Base-by-base conservation (phyloP, 2,797 vertebrate genomes). In the Mallotus villosus region DNA sequence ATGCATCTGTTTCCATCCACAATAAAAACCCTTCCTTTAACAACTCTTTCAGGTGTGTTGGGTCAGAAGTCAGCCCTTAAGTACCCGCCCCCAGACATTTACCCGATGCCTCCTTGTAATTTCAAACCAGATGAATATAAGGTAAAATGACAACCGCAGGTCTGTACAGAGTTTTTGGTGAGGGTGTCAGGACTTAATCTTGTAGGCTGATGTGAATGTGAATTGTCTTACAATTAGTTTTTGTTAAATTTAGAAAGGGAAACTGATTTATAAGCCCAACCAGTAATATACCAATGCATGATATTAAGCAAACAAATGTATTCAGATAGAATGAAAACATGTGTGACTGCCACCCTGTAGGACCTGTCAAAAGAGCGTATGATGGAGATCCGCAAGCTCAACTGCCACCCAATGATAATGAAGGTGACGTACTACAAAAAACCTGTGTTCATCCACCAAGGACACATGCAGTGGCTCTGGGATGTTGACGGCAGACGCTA, bases 381-480 rank as follows among this genome's bases (percentile, higher is more conserved):
- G 82, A 79, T 91, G 85, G 88, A 93, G 72, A 94, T 97, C 65
- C 93, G 95, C 25, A 88, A 84, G 34, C 71, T 86, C 19, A 88
- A 92, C 57, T 72, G 95, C 70, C 90, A 91, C 25, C 93, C 95
- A 0, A 84, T 94, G 70, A 81, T 77, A 25, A 78, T 79, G 55
- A 93, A 92, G 78, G 83, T 93, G 4, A 93, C 87, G 0, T 94
- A 81, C 73, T 99, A 96, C 86, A 94, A 93, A 76, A 93, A 90
- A n/a, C 97, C 97, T 1, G 70, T 98, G 78, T 88, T 95, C 74
- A 80, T 98, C 72, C 93, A 96, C 81, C 97, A 98, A 85, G 97
- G 97, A 0, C 72, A 95, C 82, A 98, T 97, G 97, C 94, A 99
- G 83, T 99, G 96, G 96, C 74, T 99, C 24, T 98, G 96, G 92